Base-by-base conservation (phyloP, 1,140 invertebrate genomes). In the Cylas formicarius region DNA sequence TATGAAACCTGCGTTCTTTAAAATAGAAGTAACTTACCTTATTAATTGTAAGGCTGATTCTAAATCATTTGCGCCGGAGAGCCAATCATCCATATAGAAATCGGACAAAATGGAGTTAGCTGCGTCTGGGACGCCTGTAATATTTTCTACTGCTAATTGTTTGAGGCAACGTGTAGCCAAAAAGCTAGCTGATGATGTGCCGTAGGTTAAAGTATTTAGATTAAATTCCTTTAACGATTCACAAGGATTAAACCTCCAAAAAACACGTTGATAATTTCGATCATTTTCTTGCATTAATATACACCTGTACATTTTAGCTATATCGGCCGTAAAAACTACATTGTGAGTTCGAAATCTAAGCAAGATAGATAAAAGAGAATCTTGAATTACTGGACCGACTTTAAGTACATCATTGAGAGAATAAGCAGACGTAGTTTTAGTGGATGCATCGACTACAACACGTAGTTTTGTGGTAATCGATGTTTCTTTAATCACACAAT, bases 371-470 rank as follows among this genome's bases (percentile, higher is more conserved):
- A 43, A 48, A 20, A 42, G 11, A 6, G 24, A 26, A 26, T 26
- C 9, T 1, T 26, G 24, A 18, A 63, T 38, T 4, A 34, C 58
- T 11, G 61, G 53, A 1, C 61, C 58, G 0, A 46, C 33, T 17
- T 48, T 27, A 17, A 58, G 38, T 13, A 28, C 33, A 19, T 68
- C 56, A 37, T 69, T 68, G n/a, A 51, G 18, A 4, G 33, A 38
- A 11, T 20, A 2, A 6, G 22, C 28, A 3, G 33, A 26, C n/a
- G 41, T 23, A 3, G 61, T 60, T 36, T 62, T 61, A 3, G 44
- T 32, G 5, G 62, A 63, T 0, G 53, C 67, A 45, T 68, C 56
- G 44, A 67, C 65, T 2, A 69, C 65, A 4, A 66, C 55, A 20
- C 64, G 45, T 3, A 63, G 23, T 45, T 66, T 60, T 0, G 56